A percentile compares a stretch with the other conserved stretches of the same genome.
These are phyloP conservation scores for Atta texana DNA, from an alignment of 1,140 invertebrate genomes.

Conservation along the genomic window DNA sequence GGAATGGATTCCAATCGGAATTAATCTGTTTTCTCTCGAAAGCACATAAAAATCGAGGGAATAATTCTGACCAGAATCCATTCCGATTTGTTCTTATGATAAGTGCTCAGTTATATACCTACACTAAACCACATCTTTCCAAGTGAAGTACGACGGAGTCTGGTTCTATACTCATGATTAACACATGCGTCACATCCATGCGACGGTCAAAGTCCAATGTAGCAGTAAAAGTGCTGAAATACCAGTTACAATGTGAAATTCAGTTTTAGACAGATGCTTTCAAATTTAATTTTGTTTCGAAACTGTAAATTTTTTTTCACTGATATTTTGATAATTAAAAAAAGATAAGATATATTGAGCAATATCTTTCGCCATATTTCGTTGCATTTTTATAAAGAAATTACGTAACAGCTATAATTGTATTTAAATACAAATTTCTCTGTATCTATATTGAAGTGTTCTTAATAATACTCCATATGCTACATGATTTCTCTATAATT, in stretches of 20 bases:
- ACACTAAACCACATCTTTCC: not conserved
- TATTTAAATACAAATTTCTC: not conserved
- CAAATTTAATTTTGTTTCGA: not conserved
- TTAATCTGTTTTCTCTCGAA: no score
- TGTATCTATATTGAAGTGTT: not conserved
- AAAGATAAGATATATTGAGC: not conserved
- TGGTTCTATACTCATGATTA: slow-evolving; percentile 27
- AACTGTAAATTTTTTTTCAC: not conserved
- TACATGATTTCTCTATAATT: not conserved
- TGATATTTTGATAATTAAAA: not conserved
- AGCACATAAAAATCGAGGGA: no score
- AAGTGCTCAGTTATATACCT: not conserved
- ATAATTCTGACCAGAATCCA: no score
- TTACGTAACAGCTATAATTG: not conserved
- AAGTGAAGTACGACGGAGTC: slow-evolving; percentile 10
- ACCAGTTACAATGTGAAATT: slow-evolving; percentile 26
- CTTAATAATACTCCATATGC: not conserved
- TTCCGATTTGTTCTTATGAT: no score
- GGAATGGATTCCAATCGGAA: no score
- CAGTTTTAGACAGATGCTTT: slow-evolving; percentile 1
- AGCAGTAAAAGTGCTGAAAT: slow-evolving; percentile 47
- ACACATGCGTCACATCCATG: slow-evolving; percentile 22
- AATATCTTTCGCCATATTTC: not conserved
- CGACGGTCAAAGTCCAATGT: slow-evolving; percentile 47
- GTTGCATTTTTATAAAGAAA: not conserved